Evolutionary conservation across 2,888 invertebrate species (phyloP).

Genomic region (Melanotus villosus): DNA sequence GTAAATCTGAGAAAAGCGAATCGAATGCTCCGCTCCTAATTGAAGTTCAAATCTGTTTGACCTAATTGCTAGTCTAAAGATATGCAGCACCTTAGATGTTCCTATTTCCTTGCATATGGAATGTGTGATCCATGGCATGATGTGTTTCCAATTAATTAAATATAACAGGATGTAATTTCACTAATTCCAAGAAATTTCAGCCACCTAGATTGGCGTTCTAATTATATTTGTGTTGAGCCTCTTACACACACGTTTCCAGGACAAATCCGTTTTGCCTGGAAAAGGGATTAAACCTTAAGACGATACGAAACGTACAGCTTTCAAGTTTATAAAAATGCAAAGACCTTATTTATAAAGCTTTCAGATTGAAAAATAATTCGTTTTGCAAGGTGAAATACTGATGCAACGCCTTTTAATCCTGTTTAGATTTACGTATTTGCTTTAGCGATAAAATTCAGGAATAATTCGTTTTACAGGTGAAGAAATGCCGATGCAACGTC

Average conservation of each 20-base stretch:
- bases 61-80: background rate
- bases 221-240: slow-evolving; percentile 34
- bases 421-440: slow-evolving; percentile 28
- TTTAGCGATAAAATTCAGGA: slow-evolving; percentile 29
- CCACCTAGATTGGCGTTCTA: slow-evolving; percentile 13
- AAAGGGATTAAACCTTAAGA: slow-evolving; percentile 39
- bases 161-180: slow-evolving; percentile 19
- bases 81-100: background rate
- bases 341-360: background rate
- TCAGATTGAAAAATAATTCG: slow-evolving; percentile 28
- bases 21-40: too few species aligned
- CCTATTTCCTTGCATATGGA: background rate
- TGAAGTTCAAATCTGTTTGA: too few species aligned
- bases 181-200: slow-evolving; percentile 13
- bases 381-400: slow-evolving; percentile 43
- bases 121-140: slow-evolving; percentile 12
- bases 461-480: slow-evolving; percentile 42
- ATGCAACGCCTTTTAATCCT: slow-evolving; percentile 28
- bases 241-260: slow-evolving; percentile 30
- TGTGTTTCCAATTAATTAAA: slow-evolving; percentile 38
- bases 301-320: slow-evolving; percentile 26
- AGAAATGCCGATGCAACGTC: slow-evolving; percentile 35
- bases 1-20: too few species aligned
- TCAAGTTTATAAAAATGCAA: slow-evolving; percentile 30
- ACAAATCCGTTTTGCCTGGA: slow-evolving; percentile 33